Conservation (phyloP, 2,113 vertebrate species). For the Cyphomyrus plagiostoma region DNA sequence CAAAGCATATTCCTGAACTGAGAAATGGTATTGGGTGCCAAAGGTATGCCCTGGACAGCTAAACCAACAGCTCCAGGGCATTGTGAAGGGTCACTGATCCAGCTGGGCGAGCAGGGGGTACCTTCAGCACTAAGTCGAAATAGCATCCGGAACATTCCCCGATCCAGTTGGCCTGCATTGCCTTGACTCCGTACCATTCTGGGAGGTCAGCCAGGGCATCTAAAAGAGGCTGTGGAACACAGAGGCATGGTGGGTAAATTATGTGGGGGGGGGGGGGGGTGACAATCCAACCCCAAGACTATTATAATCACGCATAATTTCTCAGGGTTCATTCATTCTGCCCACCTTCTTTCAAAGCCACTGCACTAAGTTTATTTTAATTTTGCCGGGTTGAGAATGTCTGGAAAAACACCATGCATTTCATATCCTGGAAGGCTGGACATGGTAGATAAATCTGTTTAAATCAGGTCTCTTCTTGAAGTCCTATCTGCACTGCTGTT, state of each 20-base stretch:
- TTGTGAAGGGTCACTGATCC: not conserved
- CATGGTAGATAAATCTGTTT: not conserved
- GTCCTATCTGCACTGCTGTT: not conserved
- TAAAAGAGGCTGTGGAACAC: conserved; percentile 69
- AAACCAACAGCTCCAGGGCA: not conserved
- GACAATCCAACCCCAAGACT: not conserved
- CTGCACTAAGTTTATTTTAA: not conserved
- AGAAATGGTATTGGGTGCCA: not conserved
- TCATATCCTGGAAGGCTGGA: not conserved
- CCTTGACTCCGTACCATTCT: conserved; percentile 92
- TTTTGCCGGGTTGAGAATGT: not conserved
- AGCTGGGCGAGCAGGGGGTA: conserved; percentile 36
- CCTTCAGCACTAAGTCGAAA: conserved; percentile 86
- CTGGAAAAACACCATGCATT: not conserved
- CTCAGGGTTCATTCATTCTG: not conserved
- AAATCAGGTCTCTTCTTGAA: not conserved
- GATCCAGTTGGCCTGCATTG: conserved; percentile 98
- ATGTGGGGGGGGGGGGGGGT: not conserved
- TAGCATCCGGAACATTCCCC: conserved; percentile 85
- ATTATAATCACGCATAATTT: not conserved
- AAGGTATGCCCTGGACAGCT: not conserved
- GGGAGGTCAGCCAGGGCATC: conserved; percentile 81
- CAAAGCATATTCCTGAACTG: not conserved
- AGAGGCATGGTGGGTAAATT: not conserved
- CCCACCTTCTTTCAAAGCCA: not conserved